phyloP scores from a whole-genome alignment of 1,140 invertebrate species.

The Lerema accius region DNA sequence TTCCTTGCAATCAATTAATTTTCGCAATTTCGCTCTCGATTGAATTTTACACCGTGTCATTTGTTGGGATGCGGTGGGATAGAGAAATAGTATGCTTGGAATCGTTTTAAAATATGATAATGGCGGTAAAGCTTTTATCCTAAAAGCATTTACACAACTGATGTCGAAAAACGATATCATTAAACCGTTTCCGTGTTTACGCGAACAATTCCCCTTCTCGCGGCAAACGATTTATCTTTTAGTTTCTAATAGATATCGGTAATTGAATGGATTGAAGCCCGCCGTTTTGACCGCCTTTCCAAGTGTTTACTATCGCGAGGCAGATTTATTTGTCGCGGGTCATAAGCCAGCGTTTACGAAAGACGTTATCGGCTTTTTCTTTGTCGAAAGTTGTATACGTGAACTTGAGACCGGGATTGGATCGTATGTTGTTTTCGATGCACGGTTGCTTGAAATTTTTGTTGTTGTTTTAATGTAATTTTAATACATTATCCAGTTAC shows the following conservation, averaged over 20 bases:
- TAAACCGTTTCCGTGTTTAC: constrained; percentile 3
- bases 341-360: constrained; percentile 54
- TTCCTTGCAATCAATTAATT: background rate
- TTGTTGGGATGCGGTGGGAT: background rate
- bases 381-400: constrained; percentile 62
- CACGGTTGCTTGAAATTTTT: too few relatives aligned
- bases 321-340: constrained; percentile 44
- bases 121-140: constrained; percentile 9
- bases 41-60: constrained; percentile 3
- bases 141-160: constrained; percentile 21
- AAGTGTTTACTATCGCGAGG: constrained; percentile 16
- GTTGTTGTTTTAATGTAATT: too few relatives aligned
- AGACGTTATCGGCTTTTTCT: constrained; percentile 52
- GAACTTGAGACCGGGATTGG: constrained; percentile 48
- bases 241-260: constrained; percentile 3
- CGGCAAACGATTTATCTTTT: background rate
- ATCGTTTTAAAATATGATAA: constrained; percentile 16
- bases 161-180: constrained; percentile 11
- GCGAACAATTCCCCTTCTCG: background rate
- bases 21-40: constrained; percentile 21
- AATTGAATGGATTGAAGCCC: constrained; percentile 1
- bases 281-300: constrained; percentile 14
- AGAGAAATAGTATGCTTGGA: background rate
- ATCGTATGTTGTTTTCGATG: constrained; percentile 2
- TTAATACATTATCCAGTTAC: too few relatives aligned